Base-by-base conservation (phyloP, 2,797 vertebrate genomes). In the Brachyrhaphis roseni region DNA sequence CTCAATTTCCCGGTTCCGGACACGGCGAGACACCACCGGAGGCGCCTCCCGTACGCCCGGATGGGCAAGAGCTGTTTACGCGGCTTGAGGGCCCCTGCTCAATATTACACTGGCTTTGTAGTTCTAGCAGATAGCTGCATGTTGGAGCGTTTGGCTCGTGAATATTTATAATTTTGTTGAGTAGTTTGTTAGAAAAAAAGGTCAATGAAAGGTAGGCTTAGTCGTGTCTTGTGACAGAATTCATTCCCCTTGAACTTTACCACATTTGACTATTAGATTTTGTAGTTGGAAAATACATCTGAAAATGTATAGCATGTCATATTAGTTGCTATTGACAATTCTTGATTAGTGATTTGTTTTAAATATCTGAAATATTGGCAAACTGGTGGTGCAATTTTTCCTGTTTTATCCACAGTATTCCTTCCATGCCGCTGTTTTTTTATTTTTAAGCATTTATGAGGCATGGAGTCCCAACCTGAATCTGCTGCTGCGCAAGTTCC, bases 1-100 rank as follows among this genome's bases (percentile, higher is more conserved):
- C 66, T 78, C 51, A 71, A 72, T 78, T 55, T 72, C 76, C 66
- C 76, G 8, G 75, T 76, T 76, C 57, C 43, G 57, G 75, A 76
- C 75, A 64, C 31, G 18, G n/a, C n/a, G 18, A 34, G 49, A 72
- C 76, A 15, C 49, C 49, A 70, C 39, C 34, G 28, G 66, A 71
- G 49, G 76, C 5, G 31, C 43, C 49, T 20, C 71, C n/a, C 51
- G 45, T 47, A 72, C 15, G 39, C 66, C 39, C 18, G 2, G 64
- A 77, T 71, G 64, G 49, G 39, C 70, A 20, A 13, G 39, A 70
- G 36, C 57, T 53, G 64, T 53, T 77, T 70, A 13, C 66, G 5
- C 64, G 49, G 62, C 76, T 49, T 70, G 64, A 70, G 28, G 47
- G 76, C 36, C 43, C n/a, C 66, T 16, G 66, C 49, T 31, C 66